phyloP scores from a whole-genome alignment of 2,888 invertebrate genomes.

The Abrostola triplasia region DNA sequence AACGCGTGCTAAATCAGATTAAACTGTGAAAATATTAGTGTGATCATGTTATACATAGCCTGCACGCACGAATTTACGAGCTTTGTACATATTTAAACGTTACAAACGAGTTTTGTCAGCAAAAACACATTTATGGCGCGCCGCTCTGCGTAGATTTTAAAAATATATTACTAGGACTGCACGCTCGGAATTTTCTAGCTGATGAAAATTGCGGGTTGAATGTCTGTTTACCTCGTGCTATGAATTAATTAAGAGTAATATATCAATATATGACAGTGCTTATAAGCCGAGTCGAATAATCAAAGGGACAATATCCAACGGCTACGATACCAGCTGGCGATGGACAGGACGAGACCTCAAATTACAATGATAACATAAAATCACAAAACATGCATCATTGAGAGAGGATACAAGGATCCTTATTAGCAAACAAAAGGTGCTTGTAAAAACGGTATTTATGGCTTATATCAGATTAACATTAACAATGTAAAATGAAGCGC shows the following conservation, averaged over 20 bases:
- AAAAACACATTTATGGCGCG: slow-evolving; percentile 32
- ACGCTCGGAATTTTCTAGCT: neutral
- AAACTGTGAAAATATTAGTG: slow-evolving; percentile 83
- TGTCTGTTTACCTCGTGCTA: neutral
- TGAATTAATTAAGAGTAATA: neutral
- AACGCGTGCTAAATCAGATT: slow-evolving; percentile 78
- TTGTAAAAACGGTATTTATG: neutral
- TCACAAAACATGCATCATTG: too few relatives aligned
- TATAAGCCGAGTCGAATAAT: too few relatives aligned
- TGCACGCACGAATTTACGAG: slow-evolving; percentile 62
- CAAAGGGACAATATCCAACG: too few relatives aligned
- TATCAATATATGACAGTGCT: too few relatives aligned
- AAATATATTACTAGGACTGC: slow-evolving; percentile 9
- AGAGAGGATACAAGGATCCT: neutral
- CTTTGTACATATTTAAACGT: slow-evolving; percentile 53
- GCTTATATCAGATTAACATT: slow-evolving; percentile 9
- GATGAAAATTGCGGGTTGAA: slow-evolving; percentile 4
- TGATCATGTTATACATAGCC: slow-evolving; percentile 58
- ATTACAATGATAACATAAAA: too few relatives aligned
- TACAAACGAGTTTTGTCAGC: slow-evolving; percentile 51
- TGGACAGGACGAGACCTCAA: too few relatives aligned
- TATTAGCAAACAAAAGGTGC: neutral
- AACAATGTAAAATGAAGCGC: slow-evolving; percentile 23
- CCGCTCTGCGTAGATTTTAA: slow-evolving; percentile 4
- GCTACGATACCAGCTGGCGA: too few relatives aligned